phyloP scores from a whole-genome alignment of 2,797 vertebrate genomes.

The Avahi laniger region DNA sequence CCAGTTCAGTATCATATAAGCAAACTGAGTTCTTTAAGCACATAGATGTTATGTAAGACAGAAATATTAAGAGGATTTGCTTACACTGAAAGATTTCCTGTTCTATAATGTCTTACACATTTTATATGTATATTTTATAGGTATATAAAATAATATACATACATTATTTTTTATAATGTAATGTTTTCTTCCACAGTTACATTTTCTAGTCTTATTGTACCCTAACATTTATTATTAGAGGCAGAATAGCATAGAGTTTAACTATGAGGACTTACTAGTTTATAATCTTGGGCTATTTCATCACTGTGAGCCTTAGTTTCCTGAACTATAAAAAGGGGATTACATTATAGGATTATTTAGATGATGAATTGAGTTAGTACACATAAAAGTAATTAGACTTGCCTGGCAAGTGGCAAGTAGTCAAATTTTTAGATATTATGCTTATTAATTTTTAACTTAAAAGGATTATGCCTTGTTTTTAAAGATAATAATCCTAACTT shows the following conservation, averaged over 20 bases:
- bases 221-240: slow-evolving; percentile 38
- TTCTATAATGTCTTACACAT: neutral
- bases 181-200: slow-evolving; percentile 33
- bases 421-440: slow-evolving; percentile 28
- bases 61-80: slow-evolving; percentile 42
- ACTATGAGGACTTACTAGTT: neutral
- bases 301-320: neutral
- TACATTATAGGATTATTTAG: neutral
- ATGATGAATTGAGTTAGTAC: neutral
- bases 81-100: neutral
- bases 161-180: neutral
- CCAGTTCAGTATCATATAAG: neutral
- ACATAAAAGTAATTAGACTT: slow-evolving; percentile 2
- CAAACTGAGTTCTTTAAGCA: slow-evolving; percentile 32
- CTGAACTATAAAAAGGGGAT: slow-evolving; percentile 19
- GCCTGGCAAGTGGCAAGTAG: neutral
- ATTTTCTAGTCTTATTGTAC: neutral
- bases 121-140: neutral
- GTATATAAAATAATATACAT: neutral
- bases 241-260: slow-evolving; percentile 2
- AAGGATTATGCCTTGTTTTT: neutral
- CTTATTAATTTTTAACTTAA: slow-evolving; percentile 30
- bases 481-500: neutral
- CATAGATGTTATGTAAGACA: slow-evolving; percentile 17
- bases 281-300: neutral